Evolutionary conservation across 2,888 invertebrate genomes (phyloP), one percentile per base, ranked within the genome.

Genomic region (Allygus modestus): DNA sequence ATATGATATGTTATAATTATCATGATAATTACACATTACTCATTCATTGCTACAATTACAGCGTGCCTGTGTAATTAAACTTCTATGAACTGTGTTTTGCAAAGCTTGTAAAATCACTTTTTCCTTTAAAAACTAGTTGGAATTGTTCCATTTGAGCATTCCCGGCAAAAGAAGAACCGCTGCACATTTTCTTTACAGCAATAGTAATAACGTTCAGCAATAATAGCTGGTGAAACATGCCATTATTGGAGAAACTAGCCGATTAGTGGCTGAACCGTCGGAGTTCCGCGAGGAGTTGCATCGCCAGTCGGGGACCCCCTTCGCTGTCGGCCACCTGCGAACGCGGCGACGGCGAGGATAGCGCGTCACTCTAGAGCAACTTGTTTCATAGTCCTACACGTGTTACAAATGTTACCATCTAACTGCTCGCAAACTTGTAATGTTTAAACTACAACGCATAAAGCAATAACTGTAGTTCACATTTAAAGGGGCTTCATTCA

Each of bases 171-270:
- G 41, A 41, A 17, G 11, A 71, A 41, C 69, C 26, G 17, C 12
- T 26, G 37, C 11, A 9, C 71, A 20, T 15, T n/a, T n/a, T 11
- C n/a, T 71, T 71, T 71, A 41, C n/a, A 23, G 71, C 41, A n/a
- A n/a, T 23, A 7, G 41, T 12, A 41, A 71, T 71, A 15, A 15
- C 20, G 37, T 23, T 37, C 41, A 7, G 71, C 31, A 33, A 71
- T 71, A 71, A 71, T 71, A 20, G 71, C 28, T 41, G 71, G 41
- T 71, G 41, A 71, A 41, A 71, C 20, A 41, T 41, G 71, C 71
- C 41, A 71, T 71, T 69, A 69, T 31, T 15, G 17, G 33, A 15
- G 31, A 33, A 61, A 69, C 69, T 33, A 33, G 69, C 2, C 69
- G n/a, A 69, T 69, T 71, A 71, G 37, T 15, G 69, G 11, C 69